phyloP scores from a whole-genome alignment of 1,140 invertebrate genomes.

The Heliconius hermathena region DNA sequence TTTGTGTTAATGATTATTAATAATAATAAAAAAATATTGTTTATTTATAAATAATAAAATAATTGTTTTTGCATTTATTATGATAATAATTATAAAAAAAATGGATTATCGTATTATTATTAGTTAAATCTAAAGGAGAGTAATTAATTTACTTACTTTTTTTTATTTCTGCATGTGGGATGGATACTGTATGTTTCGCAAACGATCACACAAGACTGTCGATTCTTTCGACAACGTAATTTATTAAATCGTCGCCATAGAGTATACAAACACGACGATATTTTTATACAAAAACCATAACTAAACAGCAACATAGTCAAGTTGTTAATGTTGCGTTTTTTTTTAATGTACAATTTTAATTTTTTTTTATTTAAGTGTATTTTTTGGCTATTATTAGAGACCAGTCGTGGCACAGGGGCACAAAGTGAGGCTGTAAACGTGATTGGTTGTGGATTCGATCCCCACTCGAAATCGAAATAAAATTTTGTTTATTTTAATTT shows the following conservation, averaged over 20 bases:
- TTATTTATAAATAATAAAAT: background rate
- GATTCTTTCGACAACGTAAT: constrained; percentile 64
- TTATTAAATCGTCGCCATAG: constrained; percentile 70
- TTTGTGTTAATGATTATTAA: too few species aligned
- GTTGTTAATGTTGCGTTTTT: too few species aligned
- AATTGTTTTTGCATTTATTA: too few species aligned
- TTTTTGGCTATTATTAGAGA: too few species aligned
- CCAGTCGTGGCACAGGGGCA: too few species aligned
- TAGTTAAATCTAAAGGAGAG: background rate
- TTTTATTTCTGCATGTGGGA: constrained; percentile 20
- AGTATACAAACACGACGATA: constrained; percentile 22
- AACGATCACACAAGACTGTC: constrained; percentile 70
- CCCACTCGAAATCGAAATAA: too few species aligned
- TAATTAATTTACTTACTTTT: constrained; percentile 32
- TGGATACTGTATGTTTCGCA: constrained; percentile 66
- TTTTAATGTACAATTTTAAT: background rate
- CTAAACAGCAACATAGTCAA: too few species aligned
- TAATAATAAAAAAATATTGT: too few species aligned
- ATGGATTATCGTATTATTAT: background rate
- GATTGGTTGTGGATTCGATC: too few species aligned
- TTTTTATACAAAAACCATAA: background rate
- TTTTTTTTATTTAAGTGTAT: background rate
- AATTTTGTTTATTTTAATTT: too few species aligned
- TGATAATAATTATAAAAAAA: background rate
- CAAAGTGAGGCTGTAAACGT: too few species aligned